Evolutionary conservation across 2,888 invertebrate genomes (phyloP).

Genomic region (Latheticus oryzae): DNA sequence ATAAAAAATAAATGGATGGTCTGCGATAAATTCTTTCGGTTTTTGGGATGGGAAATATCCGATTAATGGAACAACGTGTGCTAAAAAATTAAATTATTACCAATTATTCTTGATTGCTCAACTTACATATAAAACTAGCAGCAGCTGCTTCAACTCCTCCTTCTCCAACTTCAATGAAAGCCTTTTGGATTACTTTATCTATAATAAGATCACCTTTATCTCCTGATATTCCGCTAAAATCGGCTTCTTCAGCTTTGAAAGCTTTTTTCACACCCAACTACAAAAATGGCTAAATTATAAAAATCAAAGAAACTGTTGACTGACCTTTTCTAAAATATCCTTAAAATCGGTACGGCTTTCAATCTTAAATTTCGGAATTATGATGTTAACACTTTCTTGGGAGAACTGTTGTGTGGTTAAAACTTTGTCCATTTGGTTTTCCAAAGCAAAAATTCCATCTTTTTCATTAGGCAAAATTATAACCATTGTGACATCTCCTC

Average conservation of each 20-base stretch:
- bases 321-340: not conserved
- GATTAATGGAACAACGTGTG: too few species aligned
- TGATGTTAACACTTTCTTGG: not conserved
- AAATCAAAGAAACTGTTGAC: too few species aligned
- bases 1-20: slow-evolving; percentile 45
- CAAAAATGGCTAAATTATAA: not conserved
- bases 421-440: slow-evolving; percentile 12
- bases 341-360: not conserved
- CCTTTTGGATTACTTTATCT: not conserved
- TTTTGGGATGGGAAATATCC: too few species aligned
- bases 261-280: not conserved
- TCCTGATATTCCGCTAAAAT: not conserved
- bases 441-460: slow-evolving; percentile 48
- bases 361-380: not conserved
- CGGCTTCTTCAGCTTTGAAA: not conserved
- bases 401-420: not conserved
- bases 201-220: not conserved
- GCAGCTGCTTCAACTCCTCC: slow-evolving; percentile 52
- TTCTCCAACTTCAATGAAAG: slow-evolving; percentile 4
- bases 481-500: not conserved
- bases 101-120: too few species aligned
- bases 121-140: slow-evolving; percentile 51
- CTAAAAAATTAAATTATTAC: too few species aligned
- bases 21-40: slow-evolving; percentile 38
- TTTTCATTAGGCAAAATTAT: slow-evolving; percentile 44